These are phyloP conservation scores for Eleginops maclovinus DNA, from an alignment of 2,113 vertebrate genomes.

Conservation along the genomic window DNA sequence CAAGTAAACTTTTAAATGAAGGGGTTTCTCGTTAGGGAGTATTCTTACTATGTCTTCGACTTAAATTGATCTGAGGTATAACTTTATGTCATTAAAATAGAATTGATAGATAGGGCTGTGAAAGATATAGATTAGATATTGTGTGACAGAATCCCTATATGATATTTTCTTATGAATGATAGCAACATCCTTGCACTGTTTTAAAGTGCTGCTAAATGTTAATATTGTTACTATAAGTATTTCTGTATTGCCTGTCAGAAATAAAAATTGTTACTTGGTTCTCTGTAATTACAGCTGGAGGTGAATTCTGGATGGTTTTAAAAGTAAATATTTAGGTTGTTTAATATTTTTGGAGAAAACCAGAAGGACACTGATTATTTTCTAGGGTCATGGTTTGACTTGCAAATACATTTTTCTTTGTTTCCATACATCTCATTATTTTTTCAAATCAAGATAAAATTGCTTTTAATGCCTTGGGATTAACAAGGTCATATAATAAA, in stretches of 20 bases:
- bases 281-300: background rate
- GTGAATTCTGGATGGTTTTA: background rate
- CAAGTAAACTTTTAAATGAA: background rate
- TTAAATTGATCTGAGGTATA: background rate
- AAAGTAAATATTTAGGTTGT: slow-evolving; percentile 34
- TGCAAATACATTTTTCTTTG: slow-evolving; percentile 28
- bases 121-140: background rate
- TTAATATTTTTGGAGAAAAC: slow-evolving; percentile 14
- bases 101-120: background rate
- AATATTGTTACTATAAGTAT: background rate
- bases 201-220: background rate
- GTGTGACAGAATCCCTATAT: background rate
- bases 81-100: no score
- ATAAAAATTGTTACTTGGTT: background rate
- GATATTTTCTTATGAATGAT: background rate
- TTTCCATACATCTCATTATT: slow-evolving; percentile 71
- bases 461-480: slow-evolving; percentile 64
- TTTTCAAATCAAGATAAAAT: slow-evolving; percentile 69
- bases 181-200: background rate
- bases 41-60: background rate
- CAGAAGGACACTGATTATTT: slow-evolving; percentile 53
- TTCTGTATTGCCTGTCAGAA: background rate
- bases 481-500: slow-evolving; percentile 63
- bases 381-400: slow-evolving; percentile 48
- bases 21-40: background rate